phyloP scores from a whole-genome alignment of 2,113 vertebrate species.

The Prolemur simus region DNA sequence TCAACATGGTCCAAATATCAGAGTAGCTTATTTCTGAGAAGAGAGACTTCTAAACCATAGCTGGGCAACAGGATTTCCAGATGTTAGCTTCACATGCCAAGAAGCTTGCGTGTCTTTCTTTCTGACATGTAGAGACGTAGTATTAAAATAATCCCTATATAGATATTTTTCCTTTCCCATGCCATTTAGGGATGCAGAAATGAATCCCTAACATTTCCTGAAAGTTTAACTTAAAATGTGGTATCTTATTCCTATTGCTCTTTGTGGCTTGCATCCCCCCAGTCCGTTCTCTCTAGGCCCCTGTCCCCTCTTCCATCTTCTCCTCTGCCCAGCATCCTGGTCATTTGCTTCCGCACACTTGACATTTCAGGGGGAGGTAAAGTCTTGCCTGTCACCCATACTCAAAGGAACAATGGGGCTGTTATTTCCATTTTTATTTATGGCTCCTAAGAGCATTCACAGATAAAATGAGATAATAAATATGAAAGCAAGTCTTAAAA shows the following conservation, averaged over 20 bases:
- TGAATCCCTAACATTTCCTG: not conserved
- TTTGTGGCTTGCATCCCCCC: not conserved
- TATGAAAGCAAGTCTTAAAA: conserved; percentile 40
- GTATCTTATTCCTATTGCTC: not conserved
- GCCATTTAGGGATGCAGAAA: not conserved
- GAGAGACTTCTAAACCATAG: not conserved
- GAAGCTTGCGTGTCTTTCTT: not conserved
- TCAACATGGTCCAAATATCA: not conserved
- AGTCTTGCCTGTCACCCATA: not conserved
- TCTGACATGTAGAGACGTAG: not conserved
- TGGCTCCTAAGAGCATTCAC: not conserved
- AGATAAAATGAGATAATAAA: conserved; percentile 18
- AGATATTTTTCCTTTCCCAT: not conserved
- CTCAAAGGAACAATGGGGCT: not conserved
- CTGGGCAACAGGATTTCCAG: not conserved
- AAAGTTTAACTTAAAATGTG: not conserved
- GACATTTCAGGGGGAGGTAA: not conserved
- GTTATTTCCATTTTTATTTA: conserved; percentile 19
- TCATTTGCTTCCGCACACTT: not conserved
- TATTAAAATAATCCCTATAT: not conserved
- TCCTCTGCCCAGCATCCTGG: not conserved
- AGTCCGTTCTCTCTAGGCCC: not conserved
- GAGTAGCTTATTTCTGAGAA: not conserved
- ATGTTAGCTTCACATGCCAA: not conserved
- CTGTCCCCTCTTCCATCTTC: not conserved